Evolutionary conservation across 2,888 invertebrate species (phyloP).

Genomic region (Chymomyza procnemis): DNA sequence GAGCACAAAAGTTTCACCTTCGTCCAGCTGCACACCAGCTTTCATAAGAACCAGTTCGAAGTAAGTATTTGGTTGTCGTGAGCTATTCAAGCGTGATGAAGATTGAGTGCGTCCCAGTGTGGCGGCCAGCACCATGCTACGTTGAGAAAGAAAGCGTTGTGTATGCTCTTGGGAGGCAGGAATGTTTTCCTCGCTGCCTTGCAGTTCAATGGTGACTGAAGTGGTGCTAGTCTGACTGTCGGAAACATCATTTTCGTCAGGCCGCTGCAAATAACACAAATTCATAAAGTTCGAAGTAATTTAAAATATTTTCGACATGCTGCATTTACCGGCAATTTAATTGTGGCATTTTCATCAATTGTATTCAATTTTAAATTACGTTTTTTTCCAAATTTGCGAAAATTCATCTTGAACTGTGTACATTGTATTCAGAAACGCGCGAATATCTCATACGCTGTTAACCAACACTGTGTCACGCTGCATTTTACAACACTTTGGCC

Average conservation of each 20-base stretch:
- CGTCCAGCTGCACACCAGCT: constrained; percentile 74
- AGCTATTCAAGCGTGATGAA: constrained; percentile 41
- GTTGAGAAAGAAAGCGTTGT: constrained; percentile 77
- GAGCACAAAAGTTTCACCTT: constrained; percentile 72
- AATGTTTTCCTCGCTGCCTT: constrained; percentile 74
- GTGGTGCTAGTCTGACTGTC: constrained; percentile 20
- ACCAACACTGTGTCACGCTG: neutral
- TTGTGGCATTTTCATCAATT: constrained; percentile 74
- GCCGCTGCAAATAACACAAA: constrained; percentile 12
- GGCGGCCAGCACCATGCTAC: constrained; percentile 68
- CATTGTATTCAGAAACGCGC: neutral
- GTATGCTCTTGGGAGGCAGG: constrained; percentile 77
- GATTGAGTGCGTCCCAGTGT: constrained; percentile 74
- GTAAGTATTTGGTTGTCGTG: constrained; percentile 74
- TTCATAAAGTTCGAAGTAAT: neutral
- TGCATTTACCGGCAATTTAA: constrained; percentile 66
- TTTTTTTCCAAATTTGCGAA: constrained; percentile 49
- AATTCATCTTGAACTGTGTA: constrained; percentile 35
- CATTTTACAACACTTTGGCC: neutral
- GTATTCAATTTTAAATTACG: constrained; percentile 54
- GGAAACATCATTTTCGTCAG: neutral
- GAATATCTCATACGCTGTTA: neutral
- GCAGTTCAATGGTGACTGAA: constrained; percentile 26
- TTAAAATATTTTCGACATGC: neutral
- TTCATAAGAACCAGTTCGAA: constrained; percentile 75